Evolutionary conservation across 2,888 invertebrate genomes (phyloP), one percentile per base, ranked within the genome.

Genomic region (Strigamia maritima): DNA sequence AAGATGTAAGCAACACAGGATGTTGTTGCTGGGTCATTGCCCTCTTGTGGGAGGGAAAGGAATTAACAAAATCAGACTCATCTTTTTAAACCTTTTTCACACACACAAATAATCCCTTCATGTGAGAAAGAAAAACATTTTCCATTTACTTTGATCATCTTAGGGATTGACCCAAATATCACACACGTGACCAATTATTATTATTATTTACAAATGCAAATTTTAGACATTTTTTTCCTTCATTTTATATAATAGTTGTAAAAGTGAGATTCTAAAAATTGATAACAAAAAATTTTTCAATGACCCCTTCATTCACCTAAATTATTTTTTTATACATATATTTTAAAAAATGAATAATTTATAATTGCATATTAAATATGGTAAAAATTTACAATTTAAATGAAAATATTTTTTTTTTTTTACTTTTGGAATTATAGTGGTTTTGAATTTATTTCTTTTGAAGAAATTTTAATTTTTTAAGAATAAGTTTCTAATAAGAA

Each of bases 11-110:
- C 60, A 60, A 60, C 60, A 60, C 60, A 60, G 60, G 60, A 60
- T 60, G 60, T 60, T 60, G 60, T 60, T 60, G 60, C 22, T 22
- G 22, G 60, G 60, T 60, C 60, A 60, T 60, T 24, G 60, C 60
- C 60, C 60, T 60, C 60, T 60, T 60, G 60, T 60, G 60, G 60
- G 60, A 60, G 60, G 60, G 60, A 60, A 60, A 60, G 60, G 60
- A 60, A 60, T 60, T 60, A 60, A 60, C 60, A 60, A 60, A 60
- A 22, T 60, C 60, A 60, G 60, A 60, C 60, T 60, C 60, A 60
- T 60, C 60, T 60, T 24, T 60, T 60, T 22, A 60, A n/a, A n/a
- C 22, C 60, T 22, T 60, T 60, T 60, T 60, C 60, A 12, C 60
- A 60, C 60, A 60, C 60, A 22, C 60, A 60, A 60, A n/a, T n/a